Percentiles rank a stretch among this genome's conserved stretches.
These are phyloP conservation scores for Neofelis nebulosa DNA, from an alignment of 2,113 vertebrate species.

Conservation along the genomic window DNA sequence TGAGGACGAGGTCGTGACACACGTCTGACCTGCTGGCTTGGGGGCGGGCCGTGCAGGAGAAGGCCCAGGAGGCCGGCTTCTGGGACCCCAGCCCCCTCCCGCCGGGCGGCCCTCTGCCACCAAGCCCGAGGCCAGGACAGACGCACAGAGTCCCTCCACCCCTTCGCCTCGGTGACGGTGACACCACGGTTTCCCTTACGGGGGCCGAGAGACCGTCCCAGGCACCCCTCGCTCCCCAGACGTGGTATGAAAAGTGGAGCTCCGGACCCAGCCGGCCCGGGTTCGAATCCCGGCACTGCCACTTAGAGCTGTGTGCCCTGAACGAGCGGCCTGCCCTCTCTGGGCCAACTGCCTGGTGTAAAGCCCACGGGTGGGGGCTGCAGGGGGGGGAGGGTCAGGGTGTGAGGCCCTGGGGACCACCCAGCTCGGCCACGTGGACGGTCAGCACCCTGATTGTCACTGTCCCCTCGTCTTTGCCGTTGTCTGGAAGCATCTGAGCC, in stretches of 20 bases:
- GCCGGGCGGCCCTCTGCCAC: neutral
- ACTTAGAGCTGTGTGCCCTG: neutral
- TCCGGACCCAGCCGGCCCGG: neutral
- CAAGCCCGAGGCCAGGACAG: neutral
- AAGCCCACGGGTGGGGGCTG: neutral
- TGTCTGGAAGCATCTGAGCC: neutral
- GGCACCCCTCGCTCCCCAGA: neutral
- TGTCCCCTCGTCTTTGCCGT: neutral
- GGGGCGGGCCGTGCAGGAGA: neutral
- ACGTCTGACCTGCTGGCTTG: constrained; percentile 14
- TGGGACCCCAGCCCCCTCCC: neutral
- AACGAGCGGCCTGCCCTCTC: neutral
- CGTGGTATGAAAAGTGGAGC: neutral
- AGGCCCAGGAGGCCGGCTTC: no score
- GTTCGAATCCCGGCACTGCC: neutral
- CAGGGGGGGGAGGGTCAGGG: neutral
- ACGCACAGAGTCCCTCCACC: neutral
- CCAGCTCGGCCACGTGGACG: neutral
- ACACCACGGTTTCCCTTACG: neutral
- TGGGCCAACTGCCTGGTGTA: neutral
- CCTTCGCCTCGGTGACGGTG: neutral
- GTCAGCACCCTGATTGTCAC: neutral
- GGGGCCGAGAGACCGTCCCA: neutral
- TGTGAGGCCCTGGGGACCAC: neutral
- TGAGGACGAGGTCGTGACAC: constrained; percentile 77